Evolutionary conservation across 2,888 invertebrate genomes (phyloP).

Genomic region (Metalampra italica): DNA sequence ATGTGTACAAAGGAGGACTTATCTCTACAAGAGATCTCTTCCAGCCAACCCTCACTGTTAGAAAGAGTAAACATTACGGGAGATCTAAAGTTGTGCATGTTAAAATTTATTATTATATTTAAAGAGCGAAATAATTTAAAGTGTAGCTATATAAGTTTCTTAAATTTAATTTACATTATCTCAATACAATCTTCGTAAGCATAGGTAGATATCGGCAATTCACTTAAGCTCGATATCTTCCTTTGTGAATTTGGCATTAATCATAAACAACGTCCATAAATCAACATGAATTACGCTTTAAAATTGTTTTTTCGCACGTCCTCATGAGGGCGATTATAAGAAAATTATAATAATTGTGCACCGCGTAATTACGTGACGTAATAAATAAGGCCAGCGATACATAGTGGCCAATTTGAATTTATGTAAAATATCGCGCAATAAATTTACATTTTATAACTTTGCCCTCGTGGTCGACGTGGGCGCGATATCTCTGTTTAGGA

Average conservation of each 20-base stretch:
- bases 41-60: no score
- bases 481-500: constrained; percentile 69
- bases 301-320: constrained; percentile 75
- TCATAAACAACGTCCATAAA: constrained; percentile 53
- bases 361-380: constrained; percentile 71
- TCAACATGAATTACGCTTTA: constrained; percentile 46
- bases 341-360: constrained; percentile 77
- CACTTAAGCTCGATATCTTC: constrained; percentile 7
- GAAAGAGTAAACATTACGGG: no score
- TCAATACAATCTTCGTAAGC: constrained; percentile 7
- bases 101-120: no score
- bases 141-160: no score
- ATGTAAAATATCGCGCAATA: constrained; percentile 75
- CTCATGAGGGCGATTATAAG: constrained; percentile 70
- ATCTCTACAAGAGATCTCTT: no score
- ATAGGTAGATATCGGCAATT: no score
- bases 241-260: constrained; percentile 44
- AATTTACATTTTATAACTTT: constrained; percentile 75
- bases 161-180: background rate
- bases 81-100: no score
- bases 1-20: no score
- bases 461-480: constrained; percentile 51
- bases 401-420: constrained; percentile 71
- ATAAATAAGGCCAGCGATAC: constrained; percentile 63
- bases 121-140: no score